Conservation (phyloP, 2,888 invertebrate genomes). For the Watsonalla binaria region DNA sequence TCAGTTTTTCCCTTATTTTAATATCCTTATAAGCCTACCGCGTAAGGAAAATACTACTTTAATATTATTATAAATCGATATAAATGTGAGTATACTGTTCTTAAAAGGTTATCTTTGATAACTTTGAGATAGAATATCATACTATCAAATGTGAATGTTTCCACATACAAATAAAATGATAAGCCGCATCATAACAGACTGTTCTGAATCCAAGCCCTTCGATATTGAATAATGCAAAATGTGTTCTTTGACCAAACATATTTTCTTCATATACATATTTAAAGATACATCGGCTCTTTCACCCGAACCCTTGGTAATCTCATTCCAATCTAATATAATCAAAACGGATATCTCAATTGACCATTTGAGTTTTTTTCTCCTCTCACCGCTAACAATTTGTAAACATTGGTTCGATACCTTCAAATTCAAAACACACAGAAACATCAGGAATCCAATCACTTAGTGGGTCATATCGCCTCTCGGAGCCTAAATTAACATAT, state of each 20-base stretch:
- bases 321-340: constrained; percentile 43
- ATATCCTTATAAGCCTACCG: constrained; percentile 30
- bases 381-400: constrained; percentile 51
- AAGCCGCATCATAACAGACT: no score
- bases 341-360: constrained; percentile 53
- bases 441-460: constrained; percentile 73
- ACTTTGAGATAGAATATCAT: no score
- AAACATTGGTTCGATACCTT: constrained; percentile 66
- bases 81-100: no score
- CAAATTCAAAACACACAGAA: constrained; percentile 68
- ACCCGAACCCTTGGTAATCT: constrained; percentile 21
- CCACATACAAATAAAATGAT: no score
- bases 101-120: no score
- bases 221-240: background rate
- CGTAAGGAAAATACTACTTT: no score
- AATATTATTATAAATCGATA: no score
- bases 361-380: constrained; percentile 43
- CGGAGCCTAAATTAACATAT: constrained; percentile 72
- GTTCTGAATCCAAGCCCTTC: no score
- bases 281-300: no score
- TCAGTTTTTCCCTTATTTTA: constrained; percentile 28
- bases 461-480: constrained; percentile 73
- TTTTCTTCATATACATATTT: constrained; percentile 16
- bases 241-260: constrained; percentile 15
- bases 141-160: no score